These are phyloP conservation scores for Elaeidobius kamerunicus DNA, from an alignment of 2,888 invertebrate species.

Conservation along the genomic window DNA sequence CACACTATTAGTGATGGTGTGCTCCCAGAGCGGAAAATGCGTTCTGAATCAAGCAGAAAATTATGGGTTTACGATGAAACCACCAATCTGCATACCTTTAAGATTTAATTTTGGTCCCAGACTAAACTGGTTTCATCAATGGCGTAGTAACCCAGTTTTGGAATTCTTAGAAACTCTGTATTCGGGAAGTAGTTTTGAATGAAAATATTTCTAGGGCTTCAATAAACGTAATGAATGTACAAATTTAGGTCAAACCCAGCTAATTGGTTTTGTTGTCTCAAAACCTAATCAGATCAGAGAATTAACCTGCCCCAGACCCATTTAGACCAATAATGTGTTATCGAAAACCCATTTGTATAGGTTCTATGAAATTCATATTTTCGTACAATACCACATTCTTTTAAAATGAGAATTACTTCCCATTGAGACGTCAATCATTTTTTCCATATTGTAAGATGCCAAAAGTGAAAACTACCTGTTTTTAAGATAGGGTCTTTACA, in stretches of 20 bases:
- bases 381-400: conserved; percentile 34
- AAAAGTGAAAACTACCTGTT: conserved; percentile 35
- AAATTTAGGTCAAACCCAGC: background rate
- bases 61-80: conserved; percentile 20
- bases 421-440: conserved; percentile 39
- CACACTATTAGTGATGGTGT: conserved; percentile 17
- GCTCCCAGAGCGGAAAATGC: conserved; percentile 24
- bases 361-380: conserved; percentile 36
- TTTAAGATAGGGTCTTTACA: no score
- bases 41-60: conserved; percentile 29
- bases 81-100: conserved; percentile 29
- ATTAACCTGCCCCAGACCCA: conserved; percentile 25
- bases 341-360: conserved; percentile 33
- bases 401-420: conserved; percentile 28
- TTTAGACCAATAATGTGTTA: conserved; percentile 29
- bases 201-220: no score
- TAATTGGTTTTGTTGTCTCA: conserved; percentile 24
- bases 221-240: no score
- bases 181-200: no score
- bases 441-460: conserved; percentile 27
- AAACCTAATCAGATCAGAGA: conserved; percentile 17
- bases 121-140: no score
- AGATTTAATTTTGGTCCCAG: conserved; percentile 11
- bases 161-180: no score
- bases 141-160: no score